Percentiles rank a stretch among this genome's conserved stretches.
These are phyloP conservation scores for Stenopsyche tienmushanensis DNA, from an alignment of 1,140 invertebrate genomes.

Conservation along the genomic window DNA sequence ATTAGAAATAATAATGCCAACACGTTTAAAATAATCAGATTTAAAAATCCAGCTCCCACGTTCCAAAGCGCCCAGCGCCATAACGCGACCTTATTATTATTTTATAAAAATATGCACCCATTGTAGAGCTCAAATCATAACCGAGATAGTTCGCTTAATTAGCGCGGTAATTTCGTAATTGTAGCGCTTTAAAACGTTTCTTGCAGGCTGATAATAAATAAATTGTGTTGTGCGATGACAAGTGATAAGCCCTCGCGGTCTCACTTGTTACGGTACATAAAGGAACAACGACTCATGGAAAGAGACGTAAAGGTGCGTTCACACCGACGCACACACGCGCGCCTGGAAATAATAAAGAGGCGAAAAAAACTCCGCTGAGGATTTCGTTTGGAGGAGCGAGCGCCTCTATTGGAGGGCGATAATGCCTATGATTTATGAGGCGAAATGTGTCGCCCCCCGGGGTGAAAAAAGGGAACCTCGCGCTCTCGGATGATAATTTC, in stretches of 20 bases:
- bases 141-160: too few relatives aligned
- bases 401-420: slow-evolving; percentile 32
- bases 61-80: too few relatives aligned
- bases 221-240: too few relatives aligned
- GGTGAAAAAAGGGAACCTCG: slow-evolving; percentile 27
- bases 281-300: not conserved
- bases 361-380: slow-evolving; percentile 10
- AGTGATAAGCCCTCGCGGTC: slow-evolving; percentile 9
- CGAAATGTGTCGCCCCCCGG: slow-evolving; percentile 39
- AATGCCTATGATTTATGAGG: slow-evolving; percentile 41
- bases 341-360: not conserved
- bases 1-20: too few relatives aligned
- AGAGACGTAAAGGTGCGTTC: slow-evolving; percentile 6
- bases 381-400: slow-evolving; percentile 13
- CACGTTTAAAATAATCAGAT: too few relatives aligned
- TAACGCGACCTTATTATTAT: too few relatives aligned
- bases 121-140: too few relatives aligned
- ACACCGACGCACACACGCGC: not conserved
- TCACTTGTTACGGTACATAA: not conserved
- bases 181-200: too few relatives aligned
- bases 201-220: too few relatives aligned
- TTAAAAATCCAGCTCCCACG: too few relatives aligned
- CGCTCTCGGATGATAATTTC: slow-evolving; percentile 35
- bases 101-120: too few relatives aligned
- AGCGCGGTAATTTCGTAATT: too few relatives aligned